Conservation (phyloP, 2,797 vertebrate species). For the Hemitrygon akajei region DNA sequence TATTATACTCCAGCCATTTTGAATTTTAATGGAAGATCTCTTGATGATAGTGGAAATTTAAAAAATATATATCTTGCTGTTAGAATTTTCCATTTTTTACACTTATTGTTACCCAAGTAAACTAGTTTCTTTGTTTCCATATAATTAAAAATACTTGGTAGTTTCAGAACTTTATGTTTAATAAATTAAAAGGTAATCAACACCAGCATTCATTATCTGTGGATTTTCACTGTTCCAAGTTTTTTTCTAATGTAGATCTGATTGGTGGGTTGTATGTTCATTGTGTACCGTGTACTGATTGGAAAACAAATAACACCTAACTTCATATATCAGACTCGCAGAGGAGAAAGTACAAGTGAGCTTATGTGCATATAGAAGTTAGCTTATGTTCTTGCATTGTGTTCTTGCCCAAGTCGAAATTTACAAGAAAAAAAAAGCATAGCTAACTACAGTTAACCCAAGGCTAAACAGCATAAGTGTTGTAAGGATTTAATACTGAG, state of each 20-base stretch:
- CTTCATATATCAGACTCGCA: background rate
- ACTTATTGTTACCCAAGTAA: too few relatives aligned
- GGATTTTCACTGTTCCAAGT: background rate
- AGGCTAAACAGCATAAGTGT: background rate
- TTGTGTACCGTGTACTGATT: background rate
- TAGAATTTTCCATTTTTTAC: background rate
- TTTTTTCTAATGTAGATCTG: too few relatives aligned
- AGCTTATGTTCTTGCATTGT: background rate
- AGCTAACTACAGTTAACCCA: background rate
- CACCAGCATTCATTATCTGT: background rate
- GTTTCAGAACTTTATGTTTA: too few relatives aligned
- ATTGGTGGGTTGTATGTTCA: background rate
- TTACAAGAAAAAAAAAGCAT: background rate
- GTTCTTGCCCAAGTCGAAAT: too few relatives aligned
- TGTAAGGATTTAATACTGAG: background rate
- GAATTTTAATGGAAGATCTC: background rate
- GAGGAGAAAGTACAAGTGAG: background rate
- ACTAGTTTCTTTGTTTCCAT: too few relatives aligned
- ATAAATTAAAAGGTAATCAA: background rate
- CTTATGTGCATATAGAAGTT: background rate
- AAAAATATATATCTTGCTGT: background rate
- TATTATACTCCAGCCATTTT: background rate
- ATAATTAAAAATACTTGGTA: too few relatives aligned
- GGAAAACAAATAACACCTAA: background rate
- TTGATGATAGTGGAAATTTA: background rate